phyloP scores from a whole-genome alignment of 2,888 invertebrate species.

The Tineola bisselliella region DNA sequence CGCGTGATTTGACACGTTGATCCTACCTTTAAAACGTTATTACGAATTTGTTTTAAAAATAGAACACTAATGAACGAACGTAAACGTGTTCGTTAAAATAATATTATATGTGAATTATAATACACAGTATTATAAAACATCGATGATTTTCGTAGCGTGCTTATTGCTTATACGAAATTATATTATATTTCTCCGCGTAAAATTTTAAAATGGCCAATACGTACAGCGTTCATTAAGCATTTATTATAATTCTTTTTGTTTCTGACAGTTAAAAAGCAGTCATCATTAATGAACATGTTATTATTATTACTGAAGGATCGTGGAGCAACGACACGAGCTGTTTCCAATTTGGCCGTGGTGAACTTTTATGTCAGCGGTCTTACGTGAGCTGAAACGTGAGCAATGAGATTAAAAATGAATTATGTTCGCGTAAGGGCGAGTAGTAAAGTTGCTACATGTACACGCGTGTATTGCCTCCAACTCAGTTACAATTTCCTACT shows the following conservation, averaged over 20 bases:
- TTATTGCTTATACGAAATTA: no score
- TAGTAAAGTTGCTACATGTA: slow-evolving; percentile 4
- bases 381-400: slow-evolving; percentile 62
- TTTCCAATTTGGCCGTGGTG: slow-evolving; percentile 54
- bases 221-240: slow-evolving; percentile 13
- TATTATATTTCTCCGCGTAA: no score
- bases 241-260: not conserved
- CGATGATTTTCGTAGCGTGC: no score
- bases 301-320: slow-evolving; percentile 17
- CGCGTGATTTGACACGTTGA: not conserved
- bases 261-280: slow-evolving; percentile 18
- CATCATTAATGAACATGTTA: slow-evolving; percentile 11
- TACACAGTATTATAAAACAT: no score
- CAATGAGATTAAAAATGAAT: slow-evolving; percentile 63
- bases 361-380: slow-evolving; percentile 59
- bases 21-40: not conserved
- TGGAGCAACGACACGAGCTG: slow-evolving; percentile 32
- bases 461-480: not conserved
- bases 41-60: not conserved
- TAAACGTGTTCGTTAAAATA: slow-evolving; percentile 3
- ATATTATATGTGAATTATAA: slow-evolving; percentile 15
- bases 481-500: not conserved
- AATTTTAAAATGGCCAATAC: slow-evolving; percentile 12
- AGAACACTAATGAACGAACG: not conserved
- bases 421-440: slow-evolving; percentile 39